phyloP scores from a whole-genome alignment of 2,797 vertebrate species.

The Chanos chanos region DNA sequence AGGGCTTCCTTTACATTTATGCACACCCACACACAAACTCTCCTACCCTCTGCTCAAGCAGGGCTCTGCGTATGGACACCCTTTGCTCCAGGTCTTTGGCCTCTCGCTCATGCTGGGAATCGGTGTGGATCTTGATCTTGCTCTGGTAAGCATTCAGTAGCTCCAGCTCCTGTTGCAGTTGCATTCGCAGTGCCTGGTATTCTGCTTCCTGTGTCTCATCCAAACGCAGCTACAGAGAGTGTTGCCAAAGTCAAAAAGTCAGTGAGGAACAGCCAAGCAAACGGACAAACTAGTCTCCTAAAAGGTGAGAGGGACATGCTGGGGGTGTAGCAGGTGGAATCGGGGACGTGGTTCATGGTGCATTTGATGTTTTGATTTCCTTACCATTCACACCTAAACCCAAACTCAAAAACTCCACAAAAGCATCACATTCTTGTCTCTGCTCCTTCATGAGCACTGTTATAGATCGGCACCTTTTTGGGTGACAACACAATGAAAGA shows the following conservation, averaged over 20 bases:
- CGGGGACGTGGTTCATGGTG: not conserved
- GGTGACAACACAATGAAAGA: too few relatives aligned
- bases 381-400: too few relatives aligned
- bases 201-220: constrained; percentile 91
- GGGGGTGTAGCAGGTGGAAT: not conserved
- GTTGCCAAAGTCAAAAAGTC: constrained; percentile 17
- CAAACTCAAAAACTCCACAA: too few relatives aligned
- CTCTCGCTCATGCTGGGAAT: constrained; percentile 86
- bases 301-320: constrained; percentile 9
- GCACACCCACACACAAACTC: not conserved
- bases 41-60: constrained; percentile 85
- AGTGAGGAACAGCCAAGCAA: not conserved
- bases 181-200: constrained; percentile 87
- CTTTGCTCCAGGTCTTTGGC: constrained; percentile 88
- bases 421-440: too few relatives aligned
- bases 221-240: constrained; percentile 75
- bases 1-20: not conserved
- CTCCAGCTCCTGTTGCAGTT: constrained; percentile 90
- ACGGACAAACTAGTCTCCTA: not conserved
- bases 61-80: constrained; percentile 84
- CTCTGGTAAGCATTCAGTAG: constrained; percentile 92
- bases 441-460: too few relatives aligned
- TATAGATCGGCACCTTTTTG: too few relatives aligned
- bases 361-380: too few relatives aligned
- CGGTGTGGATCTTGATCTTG: constrained; percentile 93